Evolutionary conservation across 2,113 vertebrate genomes (phyloP), one percentile per base, ranked within the genome.

Genomic region (Phaetusa simplex): DNA sequence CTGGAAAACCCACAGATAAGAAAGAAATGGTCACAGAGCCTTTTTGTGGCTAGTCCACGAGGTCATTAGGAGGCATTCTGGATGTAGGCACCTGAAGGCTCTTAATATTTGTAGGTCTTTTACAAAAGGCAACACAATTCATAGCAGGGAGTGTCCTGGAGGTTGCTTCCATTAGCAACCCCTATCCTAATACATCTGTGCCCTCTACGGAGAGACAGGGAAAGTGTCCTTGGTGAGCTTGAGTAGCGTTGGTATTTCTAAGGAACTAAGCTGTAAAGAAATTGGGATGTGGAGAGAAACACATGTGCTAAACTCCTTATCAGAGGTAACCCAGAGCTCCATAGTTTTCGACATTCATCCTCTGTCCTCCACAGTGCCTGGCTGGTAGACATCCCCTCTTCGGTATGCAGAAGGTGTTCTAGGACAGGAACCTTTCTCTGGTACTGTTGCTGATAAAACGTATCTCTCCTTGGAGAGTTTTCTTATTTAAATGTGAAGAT

Each of bases 401-500:
- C 0, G 2, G 18, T 21, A 40, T 64, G 27, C 30, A 1, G 43
- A 11, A 70, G 17, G 26, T 59, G 32, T 62, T 71, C 52, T 34
- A 7, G 0, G 5, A 13, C 45, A 45, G 45, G 61, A 92, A 53
- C 21, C 49, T 79, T 55, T 24, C 73, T 50, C 36, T 89, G 70
- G 14, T 56, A n/a, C 23, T 83, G 66, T 6, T 88, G 59, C 74
- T 84, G 86, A 70, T 38, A 85, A 82, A 94, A 72, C 6, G 4
- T 47, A 19, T 49, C 24, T 91, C 27, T 56, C 38, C 53, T 82
- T 49, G 23, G 76, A 81, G 53, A 47, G 21, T 88, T 90, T 82
- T 93, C 77, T 36, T 70, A 84, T 88, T 95, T 89, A 65, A 94
- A 94, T 90, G 72, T n/a, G 82, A 96, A 76, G 62, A 45, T 77